Evolutionary conservation across 1,140 invertebrate genomes (phyloP).

Genomic region (Watersipora subatra): DNA sequence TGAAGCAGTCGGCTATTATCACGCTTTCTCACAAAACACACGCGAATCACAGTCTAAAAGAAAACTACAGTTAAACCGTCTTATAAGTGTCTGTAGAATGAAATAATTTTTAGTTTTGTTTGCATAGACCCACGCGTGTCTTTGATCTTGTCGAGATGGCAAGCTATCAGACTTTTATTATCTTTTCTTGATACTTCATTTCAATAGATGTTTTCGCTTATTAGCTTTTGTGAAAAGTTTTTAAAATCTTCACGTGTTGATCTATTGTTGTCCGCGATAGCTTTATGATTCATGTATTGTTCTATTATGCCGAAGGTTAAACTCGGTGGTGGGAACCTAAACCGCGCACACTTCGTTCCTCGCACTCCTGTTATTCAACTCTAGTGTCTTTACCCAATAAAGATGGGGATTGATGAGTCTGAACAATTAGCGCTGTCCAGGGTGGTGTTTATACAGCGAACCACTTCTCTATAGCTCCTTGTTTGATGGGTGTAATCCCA

Average conservation of each 20-base stretch:
- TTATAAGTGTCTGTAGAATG: no score
- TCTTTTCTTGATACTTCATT: neutral
- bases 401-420: neutral
- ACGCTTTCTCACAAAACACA: no score
- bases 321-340: neutral
- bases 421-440: neutral
- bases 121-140: neutral
- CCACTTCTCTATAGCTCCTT: neutral
- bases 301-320: neutral
- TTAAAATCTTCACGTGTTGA: neutral
- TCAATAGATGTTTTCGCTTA: neutral
- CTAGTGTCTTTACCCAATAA: neutral
- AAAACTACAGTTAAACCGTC: no score
- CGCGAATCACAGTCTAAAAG: no score
- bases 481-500: neutral
- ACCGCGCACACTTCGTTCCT: neutral
- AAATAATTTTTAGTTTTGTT: neutral
- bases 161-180: neutral
- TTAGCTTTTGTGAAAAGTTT: neutral
- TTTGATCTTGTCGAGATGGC: neutral
- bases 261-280: neutral
- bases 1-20: no score
- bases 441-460: neutral
- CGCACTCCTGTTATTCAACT: neutral
- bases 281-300: neutral